Conservation (phyloP, 2,888 invertebrate species). For the Pyrgus malvae region DNA sequence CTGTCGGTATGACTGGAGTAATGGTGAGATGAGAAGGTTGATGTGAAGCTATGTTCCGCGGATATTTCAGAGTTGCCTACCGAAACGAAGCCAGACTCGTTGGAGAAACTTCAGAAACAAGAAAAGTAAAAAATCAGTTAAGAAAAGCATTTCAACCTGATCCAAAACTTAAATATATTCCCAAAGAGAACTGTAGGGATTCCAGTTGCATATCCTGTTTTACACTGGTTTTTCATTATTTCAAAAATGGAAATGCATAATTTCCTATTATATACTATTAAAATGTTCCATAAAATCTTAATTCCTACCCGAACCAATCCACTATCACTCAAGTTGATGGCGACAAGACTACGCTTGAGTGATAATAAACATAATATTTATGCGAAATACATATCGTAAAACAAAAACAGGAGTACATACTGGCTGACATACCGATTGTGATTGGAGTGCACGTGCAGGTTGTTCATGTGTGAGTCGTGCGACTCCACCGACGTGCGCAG, state of each 20-base stretch:
- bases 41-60: slow-evolving; percentile 71
- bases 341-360: no score
- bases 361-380: background rate
- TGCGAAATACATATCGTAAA: background rate
- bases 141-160: no score
- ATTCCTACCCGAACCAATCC: no score
- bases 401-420: slow-evolving; percentile 22
- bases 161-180: no score
- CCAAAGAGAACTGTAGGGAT: no score
- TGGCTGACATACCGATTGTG: slow-evolving; percentile 69
- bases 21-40: slow-evolving; percentile 70
- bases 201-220: no score
- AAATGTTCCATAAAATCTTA: no score
- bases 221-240: no score
- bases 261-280: no score
- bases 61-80: slow-evolving; percentile 74
- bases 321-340: no score
- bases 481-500: slow-evolving; percentile 68
- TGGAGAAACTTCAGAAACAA: slow-evolving; percentile 65
- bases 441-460: slow-evolving; percentile 61
- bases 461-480: slow-evolving; percentile 65
- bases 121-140: background rate
- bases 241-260: no score
- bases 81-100: slow-evolving; percentile 78
- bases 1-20: slow-evolving; percentile 75